Conservation (phyloP, 2,888 invertebrate species). For the Microctonus brassicae region DNA sequence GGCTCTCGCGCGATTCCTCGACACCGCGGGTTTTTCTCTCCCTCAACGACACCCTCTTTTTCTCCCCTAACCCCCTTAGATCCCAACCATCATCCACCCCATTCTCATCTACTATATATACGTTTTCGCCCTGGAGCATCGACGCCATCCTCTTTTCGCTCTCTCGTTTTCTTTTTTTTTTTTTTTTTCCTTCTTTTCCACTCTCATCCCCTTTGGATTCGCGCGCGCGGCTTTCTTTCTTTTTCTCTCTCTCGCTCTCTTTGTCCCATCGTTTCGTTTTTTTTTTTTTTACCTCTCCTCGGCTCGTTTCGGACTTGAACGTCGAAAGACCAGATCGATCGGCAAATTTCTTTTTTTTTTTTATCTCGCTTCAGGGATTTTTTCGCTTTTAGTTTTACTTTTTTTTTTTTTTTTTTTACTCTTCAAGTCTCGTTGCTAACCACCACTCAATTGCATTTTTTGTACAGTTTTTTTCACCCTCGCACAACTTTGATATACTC, state of each 20-base stretch:
- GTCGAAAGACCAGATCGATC: slow-evolving; percentile 48
- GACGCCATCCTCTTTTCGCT: slow-evolving; percentile 37
- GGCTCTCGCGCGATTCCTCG: slow-evolving; percentile 54
- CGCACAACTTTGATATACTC: no score
- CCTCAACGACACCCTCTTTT: slow-evolving; percentile 23
- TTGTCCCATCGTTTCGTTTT: slow-evolving; percentile 32
- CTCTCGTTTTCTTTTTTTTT: slow-evolving; percentile 29
- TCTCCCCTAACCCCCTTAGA: slow-evolving; percentile 5
- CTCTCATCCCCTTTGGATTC: slow-evolving; percentile 19
- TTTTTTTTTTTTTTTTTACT: slow-evolving; percentile 5
- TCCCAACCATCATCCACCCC: slow-evolving; percentile 1
- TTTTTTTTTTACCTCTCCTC: slow-evolving; percentile 38
- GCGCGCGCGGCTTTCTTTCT: slow-evolving; percentile 29
- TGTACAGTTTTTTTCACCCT: no score
- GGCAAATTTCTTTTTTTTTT: slow-evolving; percentile 40
- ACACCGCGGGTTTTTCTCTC: slow-evolving; percentile 57
- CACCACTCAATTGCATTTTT: slow-evolving; percentile 18
- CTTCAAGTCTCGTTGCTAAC: slow-evolving; percentile 27
- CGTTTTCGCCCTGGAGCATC: slow-evolving; percentile 35
- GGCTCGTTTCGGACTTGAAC: slow-evolving; percentile 49
- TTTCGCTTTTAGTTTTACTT: no score
- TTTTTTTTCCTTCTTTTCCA: slow-evolving; percentile 12
- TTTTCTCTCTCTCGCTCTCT: slow-evolving; percentile 30
- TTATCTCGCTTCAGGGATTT: slow-evolving; percentile 13
- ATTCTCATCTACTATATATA: not conserved